phyloP scores from a whole-genome alignment of 2,888 invertebrate genomes.

The Noctua fimbriata region DNA sequence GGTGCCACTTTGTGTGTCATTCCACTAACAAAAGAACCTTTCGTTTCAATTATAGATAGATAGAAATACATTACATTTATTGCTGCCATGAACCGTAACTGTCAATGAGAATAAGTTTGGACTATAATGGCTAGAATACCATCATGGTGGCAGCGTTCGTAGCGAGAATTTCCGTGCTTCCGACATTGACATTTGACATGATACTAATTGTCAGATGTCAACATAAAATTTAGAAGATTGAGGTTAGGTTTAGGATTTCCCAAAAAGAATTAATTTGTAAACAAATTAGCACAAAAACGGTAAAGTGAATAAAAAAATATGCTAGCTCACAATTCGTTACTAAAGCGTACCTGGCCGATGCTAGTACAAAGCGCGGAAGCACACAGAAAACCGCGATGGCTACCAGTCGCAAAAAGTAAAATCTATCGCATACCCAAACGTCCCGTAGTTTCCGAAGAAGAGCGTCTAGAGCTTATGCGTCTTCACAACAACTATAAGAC shows the following conservation, averaged over 20 bases:
- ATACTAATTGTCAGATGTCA: conserved; percentile 16
- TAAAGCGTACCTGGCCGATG: conserved; percentile 81
- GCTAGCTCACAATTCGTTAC: conserved; percentile 73
- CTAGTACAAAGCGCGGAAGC: conserved; percentile 81
- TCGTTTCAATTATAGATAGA: not conserved
- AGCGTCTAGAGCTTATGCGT: conserved; percentile 91
- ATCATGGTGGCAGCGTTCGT: not conserved
- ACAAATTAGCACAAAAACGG: conserved; percentile 13
- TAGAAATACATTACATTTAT: not conserved
- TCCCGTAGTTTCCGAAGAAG: conserved; percentile 91
- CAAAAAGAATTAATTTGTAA: conserved; percentile 21
- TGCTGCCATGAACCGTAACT: not conserved
- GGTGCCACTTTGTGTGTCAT: no score
- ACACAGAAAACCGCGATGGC: conserved; percentile 94
- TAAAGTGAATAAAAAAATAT: conserved; percentile 58
- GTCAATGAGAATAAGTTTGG: not conserved
- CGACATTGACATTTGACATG: not conserved
- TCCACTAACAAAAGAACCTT: no score
- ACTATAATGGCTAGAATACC: not conserved
- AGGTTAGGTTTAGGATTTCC: conserved; percentile 50
- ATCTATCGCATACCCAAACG: conserved; percentile 92
- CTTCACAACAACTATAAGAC: conserved; percentile 93
- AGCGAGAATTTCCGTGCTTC: not conserved
- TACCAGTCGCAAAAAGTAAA: conserved; percentile 95
- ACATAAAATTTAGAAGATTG: conserved; percentile 1